Evolutionary conservation across 1,140 invertebrate species (phyloP), one percentile per base, ranked within the genome.

Genomic region (Cotesia vestalis): DNA sequence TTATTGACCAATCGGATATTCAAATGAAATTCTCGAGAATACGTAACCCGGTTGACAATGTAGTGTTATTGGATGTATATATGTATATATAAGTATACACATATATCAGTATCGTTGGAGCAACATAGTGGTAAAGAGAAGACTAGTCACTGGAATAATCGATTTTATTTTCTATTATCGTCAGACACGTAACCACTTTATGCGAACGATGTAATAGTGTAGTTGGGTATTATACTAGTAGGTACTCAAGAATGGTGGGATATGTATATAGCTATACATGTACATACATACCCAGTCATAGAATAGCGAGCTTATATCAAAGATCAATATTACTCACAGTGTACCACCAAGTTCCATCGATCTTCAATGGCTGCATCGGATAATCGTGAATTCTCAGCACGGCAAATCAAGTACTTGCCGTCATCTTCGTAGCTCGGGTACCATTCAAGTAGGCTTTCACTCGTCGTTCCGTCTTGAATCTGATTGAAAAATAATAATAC

Each of bases 341-440:
- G 87, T 68, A 91, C 89, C 77, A 88, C 86, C 11, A 91, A 85
- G 68, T 86, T 88, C 88, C 88, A 89, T 71, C 87, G 87, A 75
- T 92, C 90, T 77, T 91, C 90, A 75, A 91, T 87, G 68, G 89
- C 88, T 72, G 90, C 89, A 73, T 87, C 86, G n/a, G 89, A 89
- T 68, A 93, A 88, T 59, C 86, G 84, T 63, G 89, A 89, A 83
- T 93, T 93, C 75, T 90, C 89, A 12, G 90, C 90, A n/a, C 90
- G 88, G 79, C 91, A 93, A 61, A 89, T 89, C 52, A 92, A 83
- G 71, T 89, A 87, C 74, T 91, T 90, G 17, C 90, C 89, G 64
- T 89, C 86, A 82, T 91, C 88, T 67, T 91, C 89, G 63, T 86
- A 83, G 36, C 79, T 86, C 4, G 89, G 89, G 46, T 83, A 83